Evolutionary conservation across 1,140 invertebrate species (phyloP), one percentile per base, ranked within the genome.

Genomic region (Parasteatoda tepidariorum): DNA sequence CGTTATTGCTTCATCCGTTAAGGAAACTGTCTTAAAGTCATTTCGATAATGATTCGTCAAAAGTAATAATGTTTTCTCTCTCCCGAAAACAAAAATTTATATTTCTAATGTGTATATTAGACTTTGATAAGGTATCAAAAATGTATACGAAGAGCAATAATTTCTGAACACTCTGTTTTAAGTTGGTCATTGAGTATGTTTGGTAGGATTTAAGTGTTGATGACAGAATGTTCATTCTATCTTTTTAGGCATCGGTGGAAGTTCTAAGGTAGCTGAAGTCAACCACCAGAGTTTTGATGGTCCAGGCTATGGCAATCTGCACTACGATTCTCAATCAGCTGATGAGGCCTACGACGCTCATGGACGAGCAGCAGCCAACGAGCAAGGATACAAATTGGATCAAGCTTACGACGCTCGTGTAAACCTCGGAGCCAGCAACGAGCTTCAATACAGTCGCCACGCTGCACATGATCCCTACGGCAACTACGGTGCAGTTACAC

Each of bases 401-500:
- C 59, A 71, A 3, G 81, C 66, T 24, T 85, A 83, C 26, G 70
- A 85, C 31, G 34, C 57, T 30, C 57, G 74, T 22, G 55, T 83
- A 2, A 75, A 75, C 26, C 31, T 82, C 2, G 84, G 67, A 11
- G 71, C 67, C 5, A 55, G 66, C 48, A 75, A 82, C 28, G 73
- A 85, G 48, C 26, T 74, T 3, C n/a, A 67, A 30, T 84, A 84
- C 78, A 75, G 68, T 55, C 84, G 75, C 31, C 75, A 84, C 22
- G 84, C 75, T 13, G 28, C 66, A 0, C 75, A 84, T 4, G 84
- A 84, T 54, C 68, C 75, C 3, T 81, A 79, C 31, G 84, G 84
- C 1, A 84, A 84, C 84, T 84, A 84, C 24, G 84, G 67, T 13
- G 62, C 70, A 5, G 78, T 84, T 11, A 79, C 75, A n/a, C 67